These are phyloP conservation scores for Hipparchia sbordonii DNA, from an alignment of 2,888 invertebrate species.

Conservation along the genomic window DNA sequence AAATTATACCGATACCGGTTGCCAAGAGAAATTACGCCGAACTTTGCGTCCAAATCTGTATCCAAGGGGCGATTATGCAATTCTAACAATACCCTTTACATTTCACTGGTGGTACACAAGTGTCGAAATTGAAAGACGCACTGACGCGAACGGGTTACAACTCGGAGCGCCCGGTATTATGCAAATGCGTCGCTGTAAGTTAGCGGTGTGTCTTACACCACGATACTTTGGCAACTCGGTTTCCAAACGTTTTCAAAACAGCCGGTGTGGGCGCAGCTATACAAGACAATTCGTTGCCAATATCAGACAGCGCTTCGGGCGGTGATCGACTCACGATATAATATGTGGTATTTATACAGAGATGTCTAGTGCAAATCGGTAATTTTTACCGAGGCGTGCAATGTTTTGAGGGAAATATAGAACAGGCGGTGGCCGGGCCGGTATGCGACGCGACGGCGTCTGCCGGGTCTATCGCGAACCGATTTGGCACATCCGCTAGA, in stretches of 20 bases:
- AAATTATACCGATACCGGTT: constrained; percentile 42
- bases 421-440: constrained; percentile 72
- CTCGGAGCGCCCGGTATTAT: constrained; percentile 69
- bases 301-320: constrained; percentile 48
- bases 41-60: constrained; percentile 40
- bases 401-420: constrained; percentile 52
- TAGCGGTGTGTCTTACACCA: constrained; percentile 74
- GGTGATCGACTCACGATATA: constrained; percentile 19
- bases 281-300: constrained; percentile 45
- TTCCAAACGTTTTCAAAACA: constrained; percentile 80
- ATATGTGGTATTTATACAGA: background rate
- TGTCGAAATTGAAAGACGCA: constrained; percentile 60
- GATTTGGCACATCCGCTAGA: constrained; percentile 81
- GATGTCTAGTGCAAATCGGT: background rate
- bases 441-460: constrained; percentile 76
- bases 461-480: constrained; percentile 77
- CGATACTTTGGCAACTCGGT: constrained; percentile 73
- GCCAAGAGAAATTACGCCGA: constrained; percentile 63
- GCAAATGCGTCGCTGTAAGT: constrained; percentile 76
- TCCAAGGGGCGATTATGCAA: constrained; percentile 50
- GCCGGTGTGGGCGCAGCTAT: constrained; percentile 62
- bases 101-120: constrained; percentile 61
- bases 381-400: constrained; percentile 4
- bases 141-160: constrained; percentile 59
- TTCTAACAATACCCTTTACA: constrained; percentile 51